Base-by-base conservation (phyloP, 2,113 vertebrate species). In the Paraplagusia blochii region DNA sequence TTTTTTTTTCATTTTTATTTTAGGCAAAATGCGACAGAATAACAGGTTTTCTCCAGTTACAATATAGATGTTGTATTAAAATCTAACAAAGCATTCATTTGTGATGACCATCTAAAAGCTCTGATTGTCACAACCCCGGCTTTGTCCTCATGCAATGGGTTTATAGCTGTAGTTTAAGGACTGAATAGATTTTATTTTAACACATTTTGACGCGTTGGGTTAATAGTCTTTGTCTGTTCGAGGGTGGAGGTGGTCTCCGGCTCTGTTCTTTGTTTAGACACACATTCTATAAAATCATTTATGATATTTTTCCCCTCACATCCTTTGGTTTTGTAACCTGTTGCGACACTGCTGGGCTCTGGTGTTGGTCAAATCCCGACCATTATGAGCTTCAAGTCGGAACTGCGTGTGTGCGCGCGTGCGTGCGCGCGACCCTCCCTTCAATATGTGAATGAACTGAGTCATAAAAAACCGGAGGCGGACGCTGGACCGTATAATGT, bases 361-460 rank as follows among this genome's bases (percentile, higher is more conserved):
- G 65, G 75, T 63, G 86, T 76, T 77, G 66, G 72, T 80, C 78
- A 71, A 69, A 84, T 76, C 69, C 17, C 62, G 74, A 80, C 60
- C 63, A 73, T 69, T 76, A 81, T 69, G 69, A 74, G 71, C 75
- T 78, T 57, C 51, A 63, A 81, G 59, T 69, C 86, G 72, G 81
- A 84, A 80, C 79, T 61, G 44, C 11, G 53, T 12, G 53, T 18
- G 64, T 11, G 59, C 29, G 59, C 18, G 68, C 15, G 71, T 47
- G 63, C 10, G 47, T n/a, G 33, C 4, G 10, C 38, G 38, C 38
- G 38, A 69, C 70, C 63, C 72, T 80, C 74, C 77, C 79, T 77
- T 80, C 65, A 57, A 88, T 81, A 79, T 81, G 81, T 83, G 83
- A 88, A 84, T 77, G 76, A 74, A 84, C 82, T 86, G 87, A 88